Conservation (phyloP, 2,113 vertebrate genomes). For the Grallaria varia region DNA sequence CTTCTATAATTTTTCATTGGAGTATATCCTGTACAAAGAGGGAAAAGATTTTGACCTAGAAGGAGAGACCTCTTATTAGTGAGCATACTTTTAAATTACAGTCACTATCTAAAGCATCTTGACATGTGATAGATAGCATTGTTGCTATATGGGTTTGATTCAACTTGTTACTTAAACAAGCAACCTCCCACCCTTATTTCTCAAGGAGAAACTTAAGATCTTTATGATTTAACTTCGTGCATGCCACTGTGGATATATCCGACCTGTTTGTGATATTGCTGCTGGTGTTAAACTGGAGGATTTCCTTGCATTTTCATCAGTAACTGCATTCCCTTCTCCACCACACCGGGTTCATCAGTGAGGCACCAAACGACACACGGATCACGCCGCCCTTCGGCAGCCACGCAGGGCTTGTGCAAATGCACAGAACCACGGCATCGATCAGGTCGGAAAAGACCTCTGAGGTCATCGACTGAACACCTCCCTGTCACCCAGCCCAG, state of each 20-base stretch:
- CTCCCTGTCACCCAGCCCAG: neutral
- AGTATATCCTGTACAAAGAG: constrained; percentile 7
- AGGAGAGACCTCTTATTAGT: constrained; percentile 30
- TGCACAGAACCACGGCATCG: neutral
- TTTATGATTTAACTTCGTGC: neutral
- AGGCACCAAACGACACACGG: rapidly evolving
- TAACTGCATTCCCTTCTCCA: neutral
- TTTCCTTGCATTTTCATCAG: neutral
- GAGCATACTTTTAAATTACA: neutral
- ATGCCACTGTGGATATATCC: neutral
- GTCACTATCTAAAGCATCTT: constrained; percentile 28
- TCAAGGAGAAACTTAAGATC: constrained; percentile 34
- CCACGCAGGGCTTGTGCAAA: rapidly evolving
- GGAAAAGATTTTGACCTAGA: constrained; percentile 28
- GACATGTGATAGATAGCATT: neutral
- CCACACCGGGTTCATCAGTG: rapidly evolving
- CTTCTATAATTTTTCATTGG: constrained; percentile 7
- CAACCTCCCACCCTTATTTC: constrained; percentile 38
- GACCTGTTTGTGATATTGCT: neutral
- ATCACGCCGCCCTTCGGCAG: rapidly evolving
- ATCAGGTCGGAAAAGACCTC: neutral
- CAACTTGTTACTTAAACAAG: constrained; percentile 3
- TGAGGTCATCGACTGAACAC: neutral
- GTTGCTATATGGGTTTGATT: constrained; percentile 12
- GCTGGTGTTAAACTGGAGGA: neutral